A percentile compares a stretch with the other conserved stretches of the same genome.
Evolutionary conservation across 2,797 vertebrate genomes (phyloP).

Genomic region (Paedocypris micromegethes): DNA sequence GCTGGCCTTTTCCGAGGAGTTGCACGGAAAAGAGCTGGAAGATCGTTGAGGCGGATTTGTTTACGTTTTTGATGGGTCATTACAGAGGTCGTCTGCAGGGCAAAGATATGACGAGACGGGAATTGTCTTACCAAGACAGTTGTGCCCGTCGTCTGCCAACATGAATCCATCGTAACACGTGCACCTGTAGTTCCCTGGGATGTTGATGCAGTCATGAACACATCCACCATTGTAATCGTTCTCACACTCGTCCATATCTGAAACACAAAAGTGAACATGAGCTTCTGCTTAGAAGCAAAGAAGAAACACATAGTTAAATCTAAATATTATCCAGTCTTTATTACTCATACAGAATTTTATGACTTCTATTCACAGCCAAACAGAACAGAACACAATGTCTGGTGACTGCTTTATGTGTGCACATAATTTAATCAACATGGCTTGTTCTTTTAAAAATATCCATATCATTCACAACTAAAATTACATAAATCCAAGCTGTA

Average conservation of each 20-base stretch:
- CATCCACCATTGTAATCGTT: constrained; percentile 96
- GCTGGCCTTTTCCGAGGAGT: constrained; percentile 39
- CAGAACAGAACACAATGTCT: constrained; percentile 24
- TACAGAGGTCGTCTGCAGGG: constrained; percentile 31
- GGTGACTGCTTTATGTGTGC: constrained; percentile 39
- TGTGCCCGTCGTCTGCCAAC: constrained; percentile 93
- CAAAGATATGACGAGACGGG: constrained; percentile 32
- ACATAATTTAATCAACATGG: constrained; percentile 25
- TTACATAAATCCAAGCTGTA: constrained; percentile 3
- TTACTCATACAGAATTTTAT: too few relatives aligned
- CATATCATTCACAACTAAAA: constrained; percentile 10
- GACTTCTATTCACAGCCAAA: too few relatives aligned
- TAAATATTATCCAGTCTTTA: too few relatives aligned
- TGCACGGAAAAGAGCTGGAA: constrained; percentile 5
- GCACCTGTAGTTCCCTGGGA: constrained; percentile 96
- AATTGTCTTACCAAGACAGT: constrained; percentile 83
- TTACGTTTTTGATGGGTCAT: constrained; percentile 44
- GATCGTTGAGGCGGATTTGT: constrained; percentile 41
- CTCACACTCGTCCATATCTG: constrained; percentile 96
- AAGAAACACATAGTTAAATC: too few relatives aligned
- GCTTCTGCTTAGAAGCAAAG: too few relatives aligned
- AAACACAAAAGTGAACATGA: too few relatives aligned
- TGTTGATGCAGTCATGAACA: constrained; percentile 97
- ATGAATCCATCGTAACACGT: constrained; percentile 97
- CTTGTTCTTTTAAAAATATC: constrained; percentile 24